phyloP scores from a whole-genome alignment of 2,888 invertebrate genomes.

The Acanthosepion lycidas region DNA sequence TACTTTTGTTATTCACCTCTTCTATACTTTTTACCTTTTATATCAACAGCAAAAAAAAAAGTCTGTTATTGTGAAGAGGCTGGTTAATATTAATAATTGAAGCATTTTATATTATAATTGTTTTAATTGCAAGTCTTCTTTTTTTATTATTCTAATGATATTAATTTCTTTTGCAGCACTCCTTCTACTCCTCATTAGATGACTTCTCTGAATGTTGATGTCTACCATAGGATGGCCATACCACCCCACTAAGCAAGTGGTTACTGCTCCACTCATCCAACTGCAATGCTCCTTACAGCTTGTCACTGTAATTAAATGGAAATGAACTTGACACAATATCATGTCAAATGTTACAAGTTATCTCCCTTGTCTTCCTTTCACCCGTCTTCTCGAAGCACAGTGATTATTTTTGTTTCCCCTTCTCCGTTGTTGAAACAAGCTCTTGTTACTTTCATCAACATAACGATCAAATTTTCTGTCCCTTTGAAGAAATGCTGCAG shows the following conservation, averaged over 20 bases:
- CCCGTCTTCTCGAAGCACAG: neutral
- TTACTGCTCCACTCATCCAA: neutral
- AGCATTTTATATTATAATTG: too few species aligned
- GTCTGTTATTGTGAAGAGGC: too few species aligned
- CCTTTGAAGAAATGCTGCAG: neutral
- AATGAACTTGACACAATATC: neutral
- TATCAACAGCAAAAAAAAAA: too few species aligned
- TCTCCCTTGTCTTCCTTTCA: neutral
- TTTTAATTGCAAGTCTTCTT: neutral
- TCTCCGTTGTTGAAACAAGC: too few species aligned
- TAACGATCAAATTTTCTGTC: neutral
- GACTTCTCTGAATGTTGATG: neutral
- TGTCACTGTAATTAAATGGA: neutral
- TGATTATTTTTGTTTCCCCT: neutral
- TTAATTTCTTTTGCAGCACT: neutral
- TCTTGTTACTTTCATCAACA: too few species aligned
- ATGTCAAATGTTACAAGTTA: neutral
- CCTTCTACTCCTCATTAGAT: slow-evolving; percentile 7
- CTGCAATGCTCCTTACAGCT: neutral
- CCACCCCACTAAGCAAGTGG: neutral
- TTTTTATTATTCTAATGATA: neutral
- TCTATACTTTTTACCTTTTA: too few species aligned
- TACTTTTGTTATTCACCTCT: too few species aligned
- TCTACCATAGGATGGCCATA: neutral
- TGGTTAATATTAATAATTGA: too few species aligned